Evolutionary conservation across 2,797 vertebrate genomes (phyloP).

Genomic region (Microctenopoma steveboyesi): DNA sequence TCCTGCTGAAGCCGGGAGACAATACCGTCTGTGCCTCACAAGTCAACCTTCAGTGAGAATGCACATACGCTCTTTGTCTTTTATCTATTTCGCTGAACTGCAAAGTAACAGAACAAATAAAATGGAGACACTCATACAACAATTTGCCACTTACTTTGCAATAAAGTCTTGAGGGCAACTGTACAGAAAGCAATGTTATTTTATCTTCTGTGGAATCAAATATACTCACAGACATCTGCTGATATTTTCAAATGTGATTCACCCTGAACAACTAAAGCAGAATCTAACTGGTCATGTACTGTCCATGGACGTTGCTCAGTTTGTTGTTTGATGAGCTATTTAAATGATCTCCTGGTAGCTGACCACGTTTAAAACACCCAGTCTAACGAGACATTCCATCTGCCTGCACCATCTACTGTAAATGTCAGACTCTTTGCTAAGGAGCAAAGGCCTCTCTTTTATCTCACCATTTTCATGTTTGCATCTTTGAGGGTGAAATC

Average conservation of each 20-base stretch:
- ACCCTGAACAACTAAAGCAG: background rate
- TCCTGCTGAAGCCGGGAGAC: constrained; percentile 54
- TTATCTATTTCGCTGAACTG: constrained; percentile 48
- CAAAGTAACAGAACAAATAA: constrained; percentile 30
- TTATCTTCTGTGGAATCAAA: constrained; percentile 20
- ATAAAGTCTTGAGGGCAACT: constrained; percentile 4
- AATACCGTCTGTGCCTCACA: constrained; percentile 41
- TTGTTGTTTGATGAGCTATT: constrained; percentile 2
- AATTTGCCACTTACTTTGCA: constrained; percentile 19
- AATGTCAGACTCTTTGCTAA: constrained; percentile 11
- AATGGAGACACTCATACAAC: constrained; percentile 10
- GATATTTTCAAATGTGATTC: constrained; percentile 15
- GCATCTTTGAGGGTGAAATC: background rate
- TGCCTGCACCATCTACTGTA: background rate
- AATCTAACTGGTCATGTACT: background rate
- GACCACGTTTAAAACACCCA: background rate
- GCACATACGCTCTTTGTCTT: constrained; percentile 51
- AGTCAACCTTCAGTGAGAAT: constrained; percentile 58
- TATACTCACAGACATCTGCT: constrained; percentile 13
- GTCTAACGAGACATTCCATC: constrained; percentile 1
- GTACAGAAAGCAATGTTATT: background rate
- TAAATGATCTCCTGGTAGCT: background rate
- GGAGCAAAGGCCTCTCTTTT: constrained; percentile 2
- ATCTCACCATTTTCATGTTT: background rate
- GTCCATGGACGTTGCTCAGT: background rate